A percentile compares a stretch with the other conserved stretches of the same genome.
Conservation (phyloP, 1,140 invertebrate genomes). For the Drosophila asahinai region DNA sequence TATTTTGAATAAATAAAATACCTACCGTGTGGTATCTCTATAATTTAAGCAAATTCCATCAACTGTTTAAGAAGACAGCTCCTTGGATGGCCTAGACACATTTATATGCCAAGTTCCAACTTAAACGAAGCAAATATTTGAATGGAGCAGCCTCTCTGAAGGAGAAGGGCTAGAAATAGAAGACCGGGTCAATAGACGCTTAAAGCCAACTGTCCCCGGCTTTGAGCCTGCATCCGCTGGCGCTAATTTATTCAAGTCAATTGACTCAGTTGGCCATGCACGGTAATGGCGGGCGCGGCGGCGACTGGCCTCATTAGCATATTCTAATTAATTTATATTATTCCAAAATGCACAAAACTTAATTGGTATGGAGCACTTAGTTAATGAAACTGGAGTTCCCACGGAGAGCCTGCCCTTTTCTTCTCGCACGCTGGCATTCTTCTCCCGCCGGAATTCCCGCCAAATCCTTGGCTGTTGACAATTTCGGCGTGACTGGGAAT, state of each 20-base stretch:
- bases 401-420: background rate
- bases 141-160: slow-evolving; percentile 4
- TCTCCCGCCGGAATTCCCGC: slow-evolving; percentile 12
- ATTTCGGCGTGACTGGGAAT: slow-evolving; percentile 31
- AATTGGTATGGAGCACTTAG: slow-evolving; percentile 80
- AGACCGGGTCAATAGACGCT: slow-evolving; percentile 33
- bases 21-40: too few species aligned
- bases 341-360: slow-evolving; percentile 81
- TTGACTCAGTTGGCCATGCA: slow-evolving; percentile 57
- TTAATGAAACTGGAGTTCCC: slow-evolving; percentile 78
- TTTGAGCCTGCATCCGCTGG: slow-evolving; percentile 62
- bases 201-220: slow-evolving; percentile 40
- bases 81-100: background rate
- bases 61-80: background rate
- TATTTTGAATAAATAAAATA: slow-evolving; percentile 7
- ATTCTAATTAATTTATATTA: slow-evolving; percentile 84
- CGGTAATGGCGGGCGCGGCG: slow-evolving; percentile 14
- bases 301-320: slow-evolving; percentile 68
- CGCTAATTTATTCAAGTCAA: slow-evolving; percentile 79
- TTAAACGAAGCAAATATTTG: slow-evolving; percentile 24
- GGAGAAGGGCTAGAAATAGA: background rate
- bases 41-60: slow-evolving; percentile 3
- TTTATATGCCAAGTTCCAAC: slow-evolving; percentile 18
- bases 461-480: slow-evolving; percentile 44
- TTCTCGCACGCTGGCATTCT: background rate